phyloP scores from a whole-genome alignment of 2,888 invertebrate genomes.

The Pheosia tremula region DNA sequence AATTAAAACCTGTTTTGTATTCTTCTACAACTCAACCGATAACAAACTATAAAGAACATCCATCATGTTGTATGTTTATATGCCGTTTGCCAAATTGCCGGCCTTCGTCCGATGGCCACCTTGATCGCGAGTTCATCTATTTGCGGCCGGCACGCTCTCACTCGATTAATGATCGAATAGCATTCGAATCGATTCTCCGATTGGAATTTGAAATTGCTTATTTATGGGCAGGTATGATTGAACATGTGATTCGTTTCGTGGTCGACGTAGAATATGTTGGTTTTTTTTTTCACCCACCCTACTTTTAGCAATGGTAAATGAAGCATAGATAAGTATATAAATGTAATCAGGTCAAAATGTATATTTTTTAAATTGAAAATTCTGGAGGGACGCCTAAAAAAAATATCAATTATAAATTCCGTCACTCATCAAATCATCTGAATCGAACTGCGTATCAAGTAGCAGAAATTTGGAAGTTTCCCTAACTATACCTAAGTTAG shows the following conservation, averaged over 20 bases:
- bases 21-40: neutral
- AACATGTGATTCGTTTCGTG: constrained; percentile 14
- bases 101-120: constrained; percentile 50
- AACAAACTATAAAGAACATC: constrained; percentile 8
- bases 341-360: too few species aligned
- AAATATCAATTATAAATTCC: too few species aligned
- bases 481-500: too few species aligned
- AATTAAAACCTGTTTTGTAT: too few species aligned
- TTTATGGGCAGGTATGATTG: constrained; percentile 35
- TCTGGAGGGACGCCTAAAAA: too few species aligned
- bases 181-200: constrained; percentile 37
- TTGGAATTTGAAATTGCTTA: constrained; percentile 37
- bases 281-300: constrained; percentile 8
- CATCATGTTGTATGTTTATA: constrained; percentile 33
- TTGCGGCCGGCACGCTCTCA: constrained; percentile 44
- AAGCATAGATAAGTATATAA: too few species aligned
- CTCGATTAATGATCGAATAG: constrained; percentile 45
- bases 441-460: too few species aligned
- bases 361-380: too few species aligned
- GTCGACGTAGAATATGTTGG: neutral
- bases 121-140: constrained; percentile 52
- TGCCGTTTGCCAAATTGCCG: constrained; percentile 44
- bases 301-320: too few species aligned
- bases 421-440: too few species aligned
- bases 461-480: too few species aligned